Conservation (phyloP, 2,888 invertebrate species). For the Stenichneumon culpator region DNA sequence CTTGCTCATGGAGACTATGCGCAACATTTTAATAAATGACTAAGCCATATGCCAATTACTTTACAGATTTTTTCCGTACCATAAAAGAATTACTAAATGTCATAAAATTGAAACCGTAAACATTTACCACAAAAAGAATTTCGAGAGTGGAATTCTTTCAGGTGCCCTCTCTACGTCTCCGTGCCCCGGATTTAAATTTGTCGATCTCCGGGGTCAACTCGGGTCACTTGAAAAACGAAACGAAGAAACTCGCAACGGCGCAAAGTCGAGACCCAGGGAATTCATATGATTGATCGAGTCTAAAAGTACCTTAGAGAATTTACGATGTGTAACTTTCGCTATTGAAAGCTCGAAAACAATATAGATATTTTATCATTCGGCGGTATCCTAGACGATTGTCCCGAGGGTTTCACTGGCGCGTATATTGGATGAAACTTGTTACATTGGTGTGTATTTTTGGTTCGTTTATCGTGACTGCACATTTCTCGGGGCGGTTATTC, state of each 20-base stretch:
- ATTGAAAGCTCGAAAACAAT: neutral
- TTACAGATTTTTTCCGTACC: too few species aligned
- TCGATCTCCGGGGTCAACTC: conserved; percentile 27
- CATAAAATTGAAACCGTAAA: too few species aligned
- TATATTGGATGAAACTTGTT: neutral
- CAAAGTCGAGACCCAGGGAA: conserved; percentile 12
- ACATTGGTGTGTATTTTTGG: neutral
- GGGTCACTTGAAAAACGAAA: conserved; percentile 29
- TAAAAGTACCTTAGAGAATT: neutral
- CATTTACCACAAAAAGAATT: neutral
- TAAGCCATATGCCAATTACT: too few species aligned
- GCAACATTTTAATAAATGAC: too few species aligned
- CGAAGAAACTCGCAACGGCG: conserved; percentile 1
- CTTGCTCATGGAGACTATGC: too few species aligned
- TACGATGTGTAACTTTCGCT: neutral
- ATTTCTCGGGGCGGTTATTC: neutral
- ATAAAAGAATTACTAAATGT: too few species aligned
- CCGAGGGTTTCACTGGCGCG: neutral
- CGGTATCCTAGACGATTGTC: neutral
- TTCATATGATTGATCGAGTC: neutral
- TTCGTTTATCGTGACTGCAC: neutral
- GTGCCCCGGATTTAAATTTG: conserved; percentile 10
- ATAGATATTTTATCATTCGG: neutral
- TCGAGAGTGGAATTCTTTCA: conserved; percentile 39
- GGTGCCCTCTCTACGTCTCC: neutral